These are phyloP conservation scores for Melopsittacus undulatus DNA, from an alignment of 2,797 vertebrate species.

Conservation along the genomic window DNA sequence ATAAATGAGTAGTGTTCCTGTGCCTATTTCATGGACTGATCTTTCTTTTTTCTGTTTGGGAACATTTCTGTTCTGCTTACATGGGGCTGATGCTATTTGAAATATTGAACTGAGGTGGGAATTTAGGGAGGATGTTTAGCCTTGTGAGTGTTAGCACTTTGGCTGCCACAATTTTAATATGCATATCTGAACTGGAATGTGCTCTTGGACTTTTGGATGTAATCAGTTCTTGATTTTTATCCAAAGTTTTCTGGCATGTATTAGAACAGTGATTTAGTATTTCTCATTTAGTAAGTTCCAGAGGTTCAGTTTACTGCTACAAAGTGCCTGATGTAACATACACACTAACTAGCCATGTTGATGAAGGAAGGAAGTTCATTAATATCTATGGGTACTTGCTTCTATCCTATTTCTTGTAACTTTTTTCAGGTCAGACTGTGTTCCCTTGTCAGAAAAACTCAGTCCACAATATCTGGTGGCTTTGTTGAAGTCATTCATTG, in stretches of 20 bases:
- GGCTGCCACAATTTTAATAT: background rate
- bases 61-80: background rate
- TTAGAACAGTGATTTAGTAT: background rate
- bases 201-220: background rate
- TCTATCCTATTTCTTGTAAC: background rate
- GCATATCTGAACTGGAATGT: background rate
- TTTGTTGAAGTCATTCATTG: background rate
- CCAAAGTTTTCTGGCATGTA: background rate
- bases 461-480: background rate
- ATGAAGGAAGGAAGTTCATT: background rate
- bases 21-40: background rate
- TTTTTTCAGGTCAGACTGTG: background rate
- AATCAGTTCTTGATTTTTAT: slow-evolving; percentile 21
- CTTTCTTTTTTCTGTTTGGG: background rate
- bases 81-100: background rate
- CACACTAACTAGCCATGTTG: background rate
- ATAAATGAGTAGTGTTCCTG: background rate
- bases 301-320: background rate
- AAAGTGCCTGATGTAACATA: background rate
- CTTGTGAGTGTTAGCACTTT: background rate
- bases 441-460: background rate
- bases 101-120: background rate
- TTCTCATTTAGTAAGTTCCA: background rate
- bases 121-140: background rate
- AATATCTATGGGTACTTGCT: background rate